These are phyloP conservation scores for Sebastes trivittatus DNA, from an alignment of 2,797 vertebrate species.

Conservation along the genomic window DNA sequence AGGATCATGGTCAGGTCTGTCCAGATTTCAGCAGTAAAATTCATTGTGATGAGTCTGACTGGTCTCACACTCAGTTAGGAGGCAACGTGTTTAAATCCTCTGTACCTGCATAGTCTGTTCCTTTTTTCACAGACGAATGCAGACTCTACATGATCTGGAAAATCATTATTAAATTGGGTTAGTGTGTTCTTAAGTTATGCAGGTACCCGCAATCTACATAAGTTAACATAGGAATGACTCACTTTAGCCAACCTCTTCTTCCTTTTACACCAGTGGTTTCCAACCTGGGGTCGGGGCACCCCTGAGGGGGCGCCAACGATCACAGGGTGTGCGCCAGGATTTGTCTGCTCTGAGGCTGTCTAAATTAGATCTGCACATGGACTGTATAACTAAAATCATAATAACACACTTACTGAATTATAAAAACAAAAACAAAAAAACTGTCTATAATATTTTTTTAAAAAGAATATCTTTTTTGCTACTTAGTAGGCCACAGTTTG, in stretches of 20 bases:
- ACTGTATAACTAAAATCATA: too few relatives aligned
- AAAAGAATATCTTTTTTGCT: too few relatives aligned
- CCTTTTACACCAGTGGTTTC: neutral
- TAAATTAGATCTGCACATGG: too few relatives aligned
- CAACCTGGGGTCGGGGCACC: too few relatives aligned
- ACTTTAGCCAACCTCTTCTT: neutral
- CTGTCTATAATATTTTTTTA: too few relatives aligned
- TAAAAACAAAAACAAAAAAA: too few relatives aligned
- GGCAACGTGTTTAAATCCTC: neutral
- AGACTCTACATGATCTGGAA: neutral
- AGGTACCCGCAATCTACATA: neutral
- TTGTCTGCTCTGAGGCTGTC: too few relatives aligned
- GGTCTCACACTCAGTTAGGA: neutral
- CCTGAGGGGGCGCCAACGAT: too few relatives aligned
- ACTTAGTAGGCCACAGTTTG: too few relatives aligned
- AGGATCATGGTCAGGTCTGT: neutral
- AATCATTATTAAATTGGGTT: neutral
- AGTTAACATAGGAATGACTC: neutral
- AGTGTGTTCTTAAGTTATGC: neutral
- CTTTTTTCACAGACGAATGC: neutral
- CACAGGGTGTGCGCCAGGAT: too few relatives aligned
- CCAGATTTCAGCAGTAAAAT: neutral
- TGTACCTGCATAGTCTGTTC: neutral
- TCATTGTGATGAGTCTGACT: neutral
- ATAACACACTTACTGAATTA: too few relatives aligned